phyloP scores from a whole-genome alignment of 2,888 invertebrate genomes.

The Lottia scabra region DNA sequence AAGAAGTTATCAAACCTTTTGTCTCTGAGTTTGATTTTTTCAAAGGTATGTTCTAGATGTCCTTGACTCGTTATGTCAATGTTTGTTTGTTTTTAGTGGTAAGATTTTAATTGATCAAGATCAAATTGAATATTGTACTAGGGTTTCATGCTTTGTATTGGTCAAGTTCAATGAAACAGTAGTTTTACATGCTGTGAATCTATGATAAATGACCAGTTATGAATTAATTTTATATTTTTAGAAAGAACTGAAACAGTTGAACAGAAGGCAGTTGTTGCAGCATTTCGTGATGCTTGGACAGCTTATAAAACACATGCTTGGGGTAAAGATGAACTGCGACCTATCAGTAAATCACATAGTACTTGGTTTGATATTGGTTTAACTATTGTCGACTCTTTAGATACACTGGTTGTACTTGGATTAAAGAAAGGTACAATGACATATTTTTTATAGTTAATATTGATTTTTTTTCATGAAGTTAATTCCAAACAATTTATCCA shows the following conservation, averaged over 20 bases:
- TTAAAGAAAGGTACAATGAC: constrained; percentile 80
- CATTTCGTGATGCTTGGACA: constrained; percentile 93
- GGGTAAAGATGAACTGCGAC: constrained; percentile 96
- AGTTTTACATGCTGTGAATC: background rate
- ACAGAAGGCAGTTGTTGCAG: constrained; percentile 87
- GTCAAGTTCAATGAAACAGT: background rate
- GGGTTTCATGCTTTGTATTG: too few species aligned
- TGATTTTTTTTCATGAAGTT: too few species aligned
- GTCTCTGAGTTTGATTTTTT: constrained; percentile 37
- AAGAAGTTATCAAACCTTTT: constrained; percentile 11
- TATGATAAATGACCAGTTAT: too few species aligned
- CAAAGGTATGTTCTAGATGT: constrained; percentile 30
- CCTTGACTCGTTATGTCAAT: too few species aligned
- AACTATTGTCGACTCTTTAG: constrained; percentile 94
- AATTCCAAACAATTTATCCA: too few species aligned
- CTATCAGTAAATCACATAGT: constrained; percentile 83
- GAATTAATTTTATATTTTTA: constrained; percentile 19
- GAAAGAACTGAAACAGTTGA: constrained; percentile 80
- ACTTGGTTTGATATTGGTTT: constrained; percentile 98
- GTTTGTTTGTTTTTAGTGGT: background rate
- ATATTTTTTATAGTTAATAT: background rate
- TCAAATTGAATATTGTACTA: too few species aligned
- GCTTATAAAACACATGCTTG: constrained; percentile 95
- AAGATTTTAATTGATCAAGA: background rate
- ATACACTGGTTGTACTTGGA: constrained; percentile 97